phyloP scores from a whole-genome alignment of 2,797 vertebrate species.

The Rhinogobio ventralis region DNA sequence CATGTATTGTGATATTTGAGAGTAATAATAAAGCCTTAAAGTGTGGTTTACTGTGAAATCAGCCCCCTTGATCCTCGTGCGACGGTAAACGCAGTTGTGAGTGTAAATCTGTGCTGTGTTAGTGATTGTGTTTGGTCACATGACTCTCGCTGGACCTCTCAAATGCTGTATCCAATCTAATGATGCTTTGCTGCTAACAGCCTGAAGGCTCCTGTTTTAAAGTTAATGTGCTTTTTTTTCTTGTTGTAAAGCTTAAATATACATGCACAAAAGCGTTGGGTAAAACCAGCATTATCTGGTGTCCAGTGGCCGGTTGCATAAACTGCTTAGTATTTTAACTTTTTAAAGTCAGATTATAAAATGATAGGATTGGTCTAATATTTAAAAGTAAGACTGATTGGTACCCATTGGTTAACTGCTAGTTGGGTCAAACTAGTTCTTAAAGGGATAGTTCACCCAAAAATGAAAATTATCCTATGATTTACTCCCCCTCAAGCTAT shows the following conservation, averaged over 20 bases:
- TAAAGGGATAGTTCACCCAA: no score
- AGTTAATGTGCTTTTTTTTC: background rate
- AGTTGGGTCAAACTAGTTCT: background rate
- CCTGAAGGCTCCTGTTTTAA: background rate
- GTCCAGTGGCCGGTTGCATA: background rate
- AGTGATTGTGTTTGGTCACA: background rate
- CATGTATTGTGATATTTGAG: background rate
- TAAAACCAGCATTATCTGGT: background rate
- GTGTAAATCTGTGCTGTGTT: conserved; percentile 17
- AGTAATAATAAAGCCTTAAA: conserved; percentile 26
- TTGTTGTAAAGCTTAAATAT: conserved; percentile 1
- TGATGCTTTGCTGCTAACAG: conserved; percentile 14
- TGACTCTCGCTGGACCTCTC: conserved; percentile 19
- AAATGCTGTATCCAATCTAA: conserved; percentile 34
- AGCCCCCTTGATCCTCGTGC: conserved; percentile 46
- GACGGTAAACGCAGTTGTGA: background rate
- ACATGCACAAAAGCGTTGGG: background rate
- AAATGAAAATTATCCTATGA: no score
- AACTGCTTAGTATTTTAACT: background rate
- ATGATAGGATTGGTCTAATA: background rate
- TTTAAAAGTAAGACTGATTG: background rate
- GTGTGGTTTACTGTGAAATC: conserved; percentile 62
- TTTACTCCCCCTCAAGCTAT: no score
- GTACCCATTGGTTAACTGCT: background rate
- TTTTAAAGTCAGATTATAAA: background rate